Conservation (phyloP, 2,797 vertebrate species). For the Psittacula derbiana region DNA sequence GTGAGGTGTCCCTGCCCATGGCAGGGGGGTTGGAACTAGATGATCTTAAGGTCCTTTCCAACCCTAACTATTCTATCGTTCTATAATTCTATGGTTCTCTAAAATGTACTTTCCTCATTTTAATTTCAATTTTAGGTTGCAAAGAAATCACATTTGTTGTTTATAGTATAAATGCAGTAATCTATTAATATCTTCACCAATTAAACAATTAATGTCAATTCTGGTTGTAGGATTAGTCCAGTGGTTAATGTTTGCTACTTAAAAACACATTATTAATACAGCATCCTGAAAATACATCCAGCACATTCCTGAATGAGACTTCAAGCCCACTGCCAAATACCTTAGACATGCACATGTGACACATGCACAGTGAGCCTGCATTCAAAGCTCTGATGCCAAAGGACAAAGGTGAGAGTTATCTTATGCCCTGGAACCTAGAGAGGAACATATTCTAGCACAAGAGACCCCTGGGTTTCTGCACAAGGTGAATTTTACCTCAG, state of each 20-base stretch:
- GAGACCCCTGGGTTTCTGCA: not conserved
- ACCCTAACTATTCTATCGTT: no score
- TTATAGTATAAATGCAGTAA: not conserved
- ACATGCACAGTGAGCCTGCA: not conserved
- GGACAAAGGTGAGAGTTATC: not conserved
- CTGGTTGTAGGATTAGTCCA: not conserved
- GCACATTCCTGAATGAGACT: not conserved
- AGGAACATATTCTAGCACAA: not conserved
- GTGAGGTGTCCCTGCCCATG: no score
- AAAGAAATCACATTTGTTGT: not conserved
- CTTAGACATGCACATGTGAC: not conserved
- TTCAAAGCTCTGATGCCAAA: not conserved
- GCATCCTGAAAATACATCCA: not conserved
- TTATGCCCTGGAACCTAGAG: not conserved
- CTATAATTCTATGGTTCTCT: not conserved
- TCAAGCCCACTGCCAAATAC: not conserved
- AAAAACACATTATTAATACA: not conserved
- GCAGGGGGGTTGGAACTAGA: no score
- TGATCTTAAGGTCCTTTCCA: no score
- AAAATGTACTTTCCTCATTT: not conserved
- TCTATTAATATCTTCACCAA: not conserved
- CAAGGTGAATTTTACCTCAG: not conserved
- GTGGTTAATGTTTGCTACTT: not conserved
- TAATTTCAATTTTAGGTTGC: not conserved
- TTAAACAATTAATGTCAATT: not conserved